Evolutionary conservation across 2,113 vertebrate genomes (phyloP).

Genomic region (Triplophysa tibetana): DNA sequence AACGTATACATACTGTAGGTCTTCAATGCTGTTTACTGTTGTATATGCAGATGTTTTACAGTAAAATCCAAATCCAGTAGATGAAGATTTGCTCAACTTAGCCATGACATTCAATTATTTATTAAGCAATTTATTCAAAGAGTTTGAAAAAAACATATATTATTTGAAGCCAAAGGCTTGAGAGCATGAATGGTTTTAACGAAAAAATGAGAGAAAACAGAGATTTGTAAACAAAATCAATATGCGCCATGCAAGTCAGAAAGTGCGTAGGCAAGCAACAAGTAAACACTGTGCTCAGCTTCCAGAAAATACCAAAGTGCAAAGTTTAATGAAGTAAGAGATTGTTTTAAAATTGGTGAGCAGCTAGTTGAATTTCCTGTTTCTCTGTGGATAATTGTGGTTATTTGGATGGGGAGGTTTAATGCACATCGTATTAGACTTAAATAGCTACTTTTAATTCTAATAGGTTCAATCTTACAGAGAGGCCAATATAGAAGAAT

Average conservation of each 20-base stretch:
- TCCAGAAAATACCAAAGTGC: constrained; percentile 21
- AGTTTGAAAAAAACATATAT: neutral
- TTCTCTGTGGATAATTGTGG: constrained; percentile 18
- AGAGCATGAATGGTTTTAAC: constrained; percentile 48
- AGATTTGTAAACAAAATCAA: constrained; percentile 55
- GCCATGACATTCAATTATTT: neutral
- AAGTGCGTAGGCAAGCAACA: neutral
- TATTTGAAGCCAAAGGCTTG: constrained; percentile 57
- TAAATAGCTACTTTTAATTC: neutral
- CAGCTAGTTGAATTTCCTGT: neutral
- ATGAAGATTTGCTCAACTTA: constrained; percentile 22
- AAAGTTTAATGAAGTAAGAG: constrained; percentile 24
- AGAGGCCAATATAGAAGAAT: neutral
- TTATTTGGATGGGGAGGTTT: neutral
- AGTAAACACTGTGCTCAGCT: constrained; percentile 40
- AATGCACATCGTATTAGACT: neutral
- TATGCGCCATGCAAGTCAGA: constrained; percentile 54
- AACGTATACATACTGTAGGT: neutral
- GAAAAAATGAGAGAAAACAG: constrained; percentile 47
- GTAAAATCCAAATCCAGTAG: constrained; percentile 3
- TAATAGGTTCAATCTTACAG: neutral
- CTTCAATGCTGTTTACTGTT: neutral
- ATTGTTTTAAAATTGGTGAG: constrained; percentile 10
- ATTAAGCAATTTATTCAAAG: neutral
- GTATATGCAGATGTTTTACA: constrained; percentile 10